Evolutionary conservation across 1,140 invertebrate genomes (phyloP), one percentile per base, ranked within the genome.

Genomic region (Cotesia chilonis): DNA sequence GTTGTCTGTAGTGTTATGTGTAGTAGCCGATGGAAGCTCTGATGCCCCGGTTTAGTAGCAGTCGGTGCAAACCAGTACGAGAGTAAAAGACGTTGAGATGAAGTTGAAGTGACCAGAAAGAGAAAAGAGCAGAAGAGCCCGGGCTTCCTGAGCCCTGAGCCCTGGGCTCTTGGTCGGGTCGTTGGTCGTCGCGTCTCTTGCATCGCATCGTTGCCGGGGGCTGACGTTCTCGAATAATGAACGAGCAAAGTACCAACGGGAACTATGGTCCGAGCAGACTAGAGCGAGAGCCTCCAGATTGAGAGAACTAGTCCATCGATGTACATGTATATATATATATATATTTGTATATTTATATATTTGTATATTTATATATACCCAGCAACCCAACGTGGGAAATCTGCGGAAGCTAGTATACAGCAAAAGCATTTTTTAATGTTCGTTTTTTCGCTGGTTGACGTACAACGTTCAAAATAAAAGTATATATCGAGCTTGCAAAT

Each of bases 171-270:
- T 10, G 41, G 41, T 47, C 10, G 41, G 41, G 10, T 10, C 54
- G 54, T 14, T 20, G 12, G 17, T 59, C 20, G 57, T 28, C 28
- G 57, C 20, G 57, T 17, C 20, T 28, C 57, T 59, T 28, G 7
- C 7, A 20, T 9, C 28, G 35, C 5, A 28, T 47, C 12, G 14
- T 10, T 51, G 38, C 41, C 36, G n/a, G 63, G 37, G 41, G 63
- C 41, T 65, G 63, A 65, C 63, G 63, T 65, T 65, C 63, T 47
- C 63, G 41, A 68, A 68, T 68, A 54, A 68, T 52, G 28, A 52
- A 68, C 66, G 37, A 55, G 51, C 51, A 68, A 55, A 66, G 66
- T 54, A 68, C 47, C 41, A 17, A 35, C 51, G 66, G 35, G 20
- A 54, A 68, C 52, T 28, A 7, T 52, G 35, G 47, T 36, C 37